A percentile compares a stretch with the other conserved stretches of the same genome.
phyloP scores from a whole-genome alignment of 2,797 vertebrate genomes.

The Poecilia wingei region DNA sequence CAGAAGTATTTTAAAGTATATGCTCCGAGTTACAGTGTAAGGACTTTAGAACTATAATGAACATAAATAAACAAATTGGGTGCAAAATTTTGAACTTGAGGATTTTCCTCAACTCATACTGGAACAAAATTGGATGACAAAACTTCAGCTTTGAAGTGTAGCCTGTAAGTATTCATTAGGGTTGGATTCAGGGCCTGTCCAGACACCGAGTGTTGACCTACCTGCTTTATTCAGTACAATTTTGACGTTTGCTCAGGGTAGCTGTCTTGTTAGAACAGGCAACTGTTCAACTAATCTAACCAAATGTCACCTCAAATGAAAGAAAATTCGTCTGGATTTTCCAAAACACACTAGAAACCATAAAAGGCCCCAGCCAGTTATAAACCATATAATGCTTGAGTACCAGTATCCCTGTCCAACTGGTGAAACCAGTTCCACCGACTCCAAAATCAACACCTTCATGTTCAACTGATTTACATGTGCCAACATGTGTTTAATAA shows the following conservation, averaged over 20 bases:
- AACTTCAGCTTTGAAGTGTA: neutral
- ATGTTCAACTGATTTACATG: neutral
- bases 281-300: neutral
- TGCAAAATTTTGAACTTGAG: neutral
- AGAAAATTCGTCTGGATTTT: neutral
- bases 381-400: neutral
- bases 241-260: neutral
- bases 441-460: neutral
- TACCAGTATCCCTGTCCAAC: neutral
- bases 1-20: too few species aligned
- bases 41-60: too few species aligned
- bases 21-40: too few species aligned
- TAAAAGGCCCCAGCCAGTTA: neutral
- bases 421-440: neutral
- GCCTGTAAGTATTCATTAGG: neutral
- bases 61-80: neutral
- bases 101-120: neutral
- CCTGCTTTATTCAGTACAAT: neutral
- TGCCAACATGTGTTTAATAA: neutral
- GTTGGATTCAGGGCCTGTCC: neutral
- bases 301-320: neutral
- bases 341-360: neutral
- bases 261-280: neutral
- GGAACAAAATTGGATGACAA: neutral
- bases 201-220: neutral